Evolutionary conservation across 2,888 invertebrate species (phyloP).

Genomic region (Odontocolon sp.): DNA sequence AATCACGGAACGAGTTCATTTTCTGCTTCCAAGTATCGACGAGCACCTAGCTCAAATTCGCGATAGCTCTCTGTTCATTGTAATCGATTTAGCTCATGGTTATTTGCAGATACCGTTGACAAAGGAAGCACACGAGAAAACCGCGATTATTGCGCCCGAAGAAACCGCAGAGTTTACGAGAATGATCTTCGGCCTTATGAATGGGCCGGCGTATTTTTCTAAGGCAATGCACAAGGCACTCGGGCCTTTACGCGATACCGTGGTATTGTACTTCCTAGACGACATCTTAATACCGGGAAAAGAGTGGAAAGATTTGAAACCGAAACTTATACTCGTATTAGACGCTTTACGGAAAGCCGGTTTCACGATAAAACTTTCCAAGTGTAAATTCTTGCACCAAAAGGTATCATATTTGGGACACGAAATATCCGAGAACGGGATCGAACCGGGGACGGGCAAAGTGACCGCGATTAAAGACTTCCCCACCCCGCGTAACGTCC

Average conservation of each 20-base stretch:
- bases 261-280: conserved; percentile 63
- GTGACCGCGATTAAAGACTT: conserved; percentile 54
- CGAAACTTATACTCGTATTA: conserved; percentile 60
- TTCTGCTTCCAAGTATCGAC: not conserved
- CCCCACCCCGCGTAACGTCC: conserved; percentile 27
- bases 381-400: conserved; percentile 64
- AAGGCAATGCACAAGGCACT: too few relatives aligned
- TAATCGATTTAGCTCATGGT: not conserved
- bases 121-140: conserved; percentile 32
- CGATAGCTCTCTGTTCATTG: not conserved
- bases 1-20: not conserved
- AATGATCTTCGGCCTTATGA: too few relatives aligned
- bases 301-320: conserved; percentile 61
- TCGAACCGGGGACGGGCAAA: conserved; percentile 58
- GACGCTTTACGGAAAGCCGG: conserved; percentile 58
- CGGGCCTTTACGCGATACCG: conserved; percentile 49
- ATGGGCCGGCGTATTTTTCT: too few relatives aligned
- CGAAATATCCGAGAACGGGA: conserved; percentile 26
- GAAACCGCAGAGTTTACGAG: too few relatives aligned
- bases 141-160: conserved; percentile 54
- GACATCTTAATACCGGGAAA: too few relatives aligned
- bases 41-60: too few relatives aligned
- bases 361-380: conserved; percentile 47
- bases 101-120: too few relatives aligned
- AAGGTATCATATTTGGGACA: conserved; percentile 69